These are phyloP conservation scores for Lithobates sylvaticus DNA, from an alignment of 2,797 vertebrate genomes.

Conservation along the genomic window DNA sequence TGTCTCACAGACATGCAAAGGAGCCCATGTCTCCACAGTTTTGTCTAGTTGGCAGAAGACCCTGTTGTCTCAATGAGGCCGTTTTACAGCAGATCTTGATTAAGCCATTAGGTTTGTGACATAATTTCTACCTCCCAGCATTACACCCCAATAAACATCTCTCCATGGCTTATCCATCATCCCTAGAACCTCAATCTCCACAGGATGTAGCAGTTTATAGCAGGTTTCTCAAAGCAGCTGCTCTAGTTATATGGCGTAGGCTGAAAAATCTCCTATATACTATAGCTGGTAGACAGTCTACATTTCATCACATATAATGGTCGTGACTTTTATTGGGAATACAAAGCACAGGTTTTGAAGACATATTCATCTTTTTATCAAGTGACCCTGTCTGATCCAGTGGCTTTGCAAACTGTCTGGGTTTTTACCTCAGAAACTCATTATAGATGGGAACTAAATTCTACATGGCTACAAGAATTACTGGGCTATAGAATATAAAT, in stretches of 20 bases:
- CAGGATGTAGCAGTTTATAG: constrained; percentile 54
- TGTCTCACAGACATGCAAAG: constrained; percentile 39
- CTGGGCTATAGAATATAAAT: too few relatives aligned
- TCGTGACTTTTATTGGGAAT: constrained; percentile 31
- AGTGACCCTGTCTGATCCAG: constrained; percentile 42
- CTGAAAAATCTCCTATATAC: background rate
- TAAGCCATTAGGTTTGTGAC: constrained; percentile 26
- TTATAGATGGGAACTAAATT: background rate
- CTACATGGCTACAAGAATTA: background rate
- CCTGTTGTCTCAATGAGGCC: constrained; percentile 25
- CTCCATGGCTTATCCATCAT: constrained; percentile 34
- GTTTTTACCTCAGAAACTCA: background rate
- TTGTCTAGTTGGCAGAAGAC: constrained; percentile 49
- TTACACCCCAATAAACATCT: constrained; percentile 52
- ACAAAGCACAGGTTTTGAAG: constrained; percentile 11
- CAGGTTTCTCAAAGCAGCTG: constrained; percentile 46
- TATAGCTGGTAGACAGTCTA: constrained; percentile 11
- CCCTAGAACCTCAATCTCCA: constrained; percentile 40
- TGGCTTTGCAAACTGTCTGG: constrained; percentile 18
- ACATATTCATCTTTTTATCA: constrained; percentile 11
- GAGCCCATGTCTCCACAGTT: constrained; percentile 25
- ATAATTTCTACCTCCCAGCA: constrained; percentile 53
- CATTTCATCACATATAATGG: background rate
- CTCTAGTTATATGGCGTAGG: constrained; percentile 8
- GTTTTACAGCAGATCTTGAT: constrained; percentile 48